A percentile compares a stretch with the other conserved stretches of the same genome.
phyloP scores from a whole-genome alignment of 2,888 invertebrate species.

The Chrysina gloriosa region DNA sequence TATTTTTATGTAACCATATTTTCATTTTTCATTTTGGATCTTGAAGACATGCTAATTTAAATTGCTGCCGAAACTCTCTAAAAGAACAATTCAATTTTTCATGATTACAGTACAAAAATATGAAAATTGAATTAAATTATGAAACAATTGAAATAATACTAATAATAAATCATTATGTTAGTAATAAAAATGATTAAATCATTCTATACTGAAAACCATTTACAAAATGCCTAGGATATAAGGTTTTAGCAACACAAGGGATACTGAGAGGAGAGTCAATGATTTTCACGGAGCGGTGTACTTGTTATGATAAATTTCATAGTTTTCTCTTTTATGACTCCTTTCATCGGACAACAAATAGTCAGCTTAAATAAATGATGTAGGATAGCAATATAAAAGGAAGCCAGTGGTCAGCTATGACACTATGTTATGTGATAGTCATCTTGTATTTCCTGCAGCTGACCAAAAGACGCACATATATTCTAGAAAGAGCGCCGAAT shows the following conservation, averaged over 20 bases:
- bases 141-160: too few relatives aligned
- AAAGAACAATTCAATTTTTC: too few relatives aligned
- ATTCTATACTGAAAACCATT: too few relatives aligned
- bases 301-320: slow-evolving; percentile 34
- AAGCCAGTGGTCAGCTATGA: slow-evolving; percentile 59
- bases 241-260: neutral
- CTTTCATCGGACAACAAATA: slow-evolving; percentile 44
- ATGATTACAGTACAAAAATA: too few relatives aligned
- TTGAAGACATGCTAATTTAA: too few relatives aligned
- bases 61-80: too few relatives aligned
- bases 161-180: neutral
- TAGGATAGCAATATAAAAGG: slow-evolving; percentile 58
- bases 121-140: too few relatives aligned
- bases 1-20: too few relatives aligned
- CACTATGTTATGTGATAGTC: slow-evolving; percentile 62
- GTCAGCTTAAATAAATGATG: slow-evolving; percentile 54
- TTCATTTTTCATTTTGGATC: too few relatives aligned
- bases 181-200: neutral
- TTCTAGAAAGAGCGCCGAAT: slow-evolving; percentile 56
- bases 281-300: slow-evolving; percentile 4
- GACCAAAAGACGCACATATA: slow-evolving; percentile 64
- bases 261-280: neutral
- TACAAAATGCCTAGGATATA: too few relatives aligned
- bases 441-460: slow-evolving; percentile 65
- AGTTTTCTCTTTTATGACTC: slow-evolving; percentile 41